These are phyloP conservation scores for Erebia aethiops DNA, from an alignment of 2,888 invertebrate species.

Conservation along the genomic window DNA sequence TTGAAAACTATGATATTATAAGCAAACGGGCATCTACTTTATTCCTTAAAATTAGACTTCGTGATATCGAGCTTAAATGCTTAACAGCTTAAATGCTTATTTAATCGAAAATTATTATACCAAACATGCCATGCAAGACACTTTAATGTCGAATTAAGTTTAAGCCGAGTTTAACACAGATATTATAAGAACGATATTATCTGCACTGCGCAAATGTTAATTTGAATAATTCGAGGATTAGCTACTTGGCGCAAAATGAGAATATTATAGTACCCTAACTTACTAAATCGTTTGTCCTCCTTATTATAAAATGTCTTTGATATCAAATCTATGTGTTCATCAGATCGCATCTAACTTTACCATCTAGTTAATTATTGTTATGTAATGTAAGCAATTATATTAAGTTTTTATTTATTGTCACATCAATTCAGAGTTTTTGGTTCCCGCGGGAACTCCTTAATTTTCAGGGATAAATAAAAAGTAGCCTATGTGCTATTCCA, in stretches of 20 bases:
- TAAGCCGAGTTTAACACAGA: constrained; percentile 5
- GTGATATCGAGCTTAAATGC: not conserved
- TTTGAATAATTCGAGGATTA: constrained; percentile 3
- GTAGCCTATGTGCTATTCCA: too few relatives aligned
- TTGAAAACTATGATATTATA: too few relatives aligned
- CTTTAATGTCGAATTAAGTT: not conserved
- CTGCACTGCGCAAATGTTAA: not conserved
- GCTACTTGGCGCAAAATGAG: not conserved
- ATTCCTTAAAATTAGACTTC: not conserved
- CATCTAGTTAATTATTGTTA: too few relatives aligned
- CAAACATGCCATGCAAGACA: not conserved
- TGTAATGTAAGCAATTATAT: too few relatives aligned
- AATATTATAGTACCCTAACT: not conserved
- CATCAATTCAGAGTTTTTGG: too few relatives aligned
- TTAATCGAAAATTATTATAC: not conserved
- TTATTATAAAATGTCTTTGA: not conserved
- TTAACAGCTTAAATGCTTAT: not conserved
- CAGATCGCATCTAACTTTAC: too few relatives aligned
- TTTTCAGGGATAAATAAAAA: too few relatives aligned
- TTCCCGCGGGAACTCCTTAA: too few relatives aligned
- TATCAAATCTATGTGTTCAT: too few relatives aligned
- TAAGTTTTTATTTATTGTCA: too few relatives aligned
- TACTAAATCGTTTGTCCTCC: not conserved
- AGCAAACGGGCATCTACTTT: too few relatives aligned
- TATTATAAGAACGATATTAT: not conserved